Base-by-base conservation (phyloP, 2,113 vertebrate species). In the Prionailurus viverrinus region DNA sequence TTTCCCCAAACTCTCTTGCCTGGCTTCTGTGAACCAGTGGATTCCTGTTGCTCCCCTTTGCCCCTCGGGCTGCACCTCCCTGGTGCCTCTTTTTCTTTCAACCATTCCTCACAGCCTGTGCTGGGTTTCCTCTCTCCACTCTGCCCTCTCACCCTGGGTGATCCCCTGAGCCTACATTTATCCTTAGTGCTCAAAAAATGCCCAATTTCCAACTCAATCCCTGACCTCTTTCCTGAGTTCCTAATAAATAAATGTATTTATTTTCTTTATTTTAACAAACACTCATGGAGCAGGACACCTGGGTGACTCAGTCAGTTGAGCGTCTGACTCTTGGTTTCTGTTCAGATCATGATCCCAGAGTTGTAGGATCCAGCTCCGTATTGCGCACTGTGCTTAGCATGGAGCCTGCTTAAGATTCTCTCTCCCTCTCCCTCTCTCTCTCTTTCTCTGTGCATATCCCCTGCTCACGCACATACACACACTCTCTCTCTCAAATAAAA, bases 221-320 rank as follows among this genome's bases (percentile, higher is more conserved):
- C 19, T 36, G 86, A 66, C 41, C 65, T 94, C 51, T 84, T 94
- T 80, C 41, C 33, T 45, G 53, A 93, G 11, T 78, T 39, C 65
- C 66, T 97, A 41, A 41, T 41, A 41, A 41, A 41, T 78, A 90
- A 92, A 94, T 39, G 41, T 93, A 71, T 33, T 96, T 78, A 66
- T 97, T 95, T 89, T 73, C 63, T 15, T 95, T 86, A 79, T 86
- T 85, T 85, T 89, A 85, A 93, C 39, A 68, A 87, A 61, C 21
- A 61, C 58, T 23, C 58, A 61, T 61, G 58, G 58, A 61, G 58
- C 58, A 61, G 58, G 58, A 61, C 7, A 21, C 21, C 55, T 61
- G 58, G 18, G 21, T 23, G 8, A 21, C 21, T 61, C 58, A 61
- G 58, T 61, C 58, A 61, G 19, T 61, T 61, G 21, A 61, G 58